phyloP scores from a whole-genome alignment of 2,888 invertebrate species.

The Lasioglossum zephyrum region DNA sequence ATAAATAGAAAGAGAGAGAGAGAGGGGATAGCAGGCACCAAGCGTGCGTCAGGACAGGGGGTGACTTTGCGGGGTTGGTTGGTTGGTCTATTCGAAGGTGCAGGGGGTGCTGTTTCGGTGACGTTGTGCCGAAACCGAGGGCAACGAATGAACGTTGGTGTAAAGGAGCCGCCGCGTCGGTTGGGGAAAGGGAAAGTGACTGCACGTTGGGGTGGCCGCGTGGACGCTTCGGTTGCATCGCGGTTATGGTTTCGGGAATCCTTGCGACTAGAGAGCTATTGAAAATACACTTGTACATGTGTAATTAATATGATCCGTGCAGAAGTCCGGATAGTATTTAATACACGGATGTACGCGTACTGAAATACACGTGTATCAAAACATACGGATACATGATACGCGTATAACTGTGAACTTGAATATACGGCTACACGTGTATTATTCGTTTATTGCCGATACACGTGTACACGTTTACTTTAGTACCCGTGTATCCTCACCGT shows the following conservation, averaged over 20 bases:
- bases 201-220: conserved; percentile 33
- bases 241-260: conserved; percentile 47
- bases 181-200: conserved; percentile 31
- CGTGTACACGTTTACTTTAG: no score
- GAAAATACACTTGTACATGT: no score
- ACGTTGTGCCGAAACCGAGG: conserved; percentile 62
- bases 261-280: not conserved
- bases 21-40: not conserved
- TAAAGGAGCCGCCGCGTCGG: conserved; percentile 21
- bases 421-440: no score
- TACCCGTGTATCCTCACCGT: no score
- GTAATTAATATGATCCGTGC: no score
- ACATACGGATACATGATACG: no score
- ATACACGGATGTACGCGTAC: no score
- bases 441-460: no score
- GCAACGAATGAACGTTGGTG: conserved; percentile 55
- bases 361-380: no score
- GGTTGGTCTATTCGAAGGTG: conserved; percentile 24
- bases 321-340: no score
- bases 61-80: conserved; percentile 55
- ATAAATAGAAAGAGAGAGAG: not conserved
- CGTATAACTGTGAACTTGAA: no score
- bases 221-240: conserved; percentile 51
- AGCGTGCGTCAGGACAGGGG: conserved; percentile 43
- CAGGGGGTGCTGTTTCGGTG: conserved; percentile 48